A percentile compares a stretch with the other conserved stretches of the same genome.
Conservation (phyloP, 2,797 vertebrate genomes). For the Spatula clypeata region DNA sequence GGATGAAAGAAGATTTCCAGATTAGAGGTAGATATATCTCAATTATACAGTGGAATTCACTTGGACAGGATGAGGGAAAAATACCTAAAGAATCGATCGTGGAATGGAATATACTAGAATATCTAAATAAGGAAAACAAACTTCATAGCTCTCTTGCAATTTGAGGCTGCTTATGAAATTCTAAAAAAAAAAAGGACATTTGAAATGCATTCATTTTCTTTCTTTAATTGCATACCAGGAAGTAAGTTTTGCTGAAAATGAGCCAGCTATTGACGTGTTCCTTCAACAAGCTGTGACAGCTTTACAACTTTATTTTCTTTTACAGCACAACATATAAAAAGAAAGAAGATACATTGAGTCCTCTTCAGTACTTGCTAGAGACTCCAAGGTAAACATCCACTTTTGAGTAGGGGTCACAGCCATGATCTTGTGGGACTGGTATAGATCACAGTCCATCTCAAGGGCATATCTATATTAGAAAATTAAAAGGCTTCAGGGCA, state of each 20-base stretch:
- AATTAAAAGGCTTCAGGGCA: not conserved
- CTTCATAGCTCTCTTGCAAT: slow-evolving; percentile 23
- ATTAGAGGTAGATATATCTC: not conserved
- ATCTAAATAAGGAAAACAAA: slow-evolving; percentile 26
- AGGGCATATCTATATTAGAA: not conserved
- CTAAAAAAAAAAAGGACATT: slow-evolving; percentile 33
- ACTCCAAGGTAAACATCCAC: slow-evolving; percentile 6
- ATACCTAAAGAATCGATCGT: slow-evolving; percentile 8
- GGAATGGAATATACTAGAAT: not conserved
- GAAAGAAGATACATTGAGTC: slow-evolving; percentile 68
- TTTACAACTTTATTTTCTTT: slow-evolving; percentile 55
- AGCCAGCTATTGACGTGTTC: slow-evolving; percentile 12
- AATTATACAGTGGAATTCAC: not conserved
- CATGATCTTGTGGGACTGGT: not conserved
- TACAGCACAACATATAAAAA: slow-evolving; percentile 67
- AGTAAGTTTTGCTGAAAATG: slow-evolving; percentile 23
- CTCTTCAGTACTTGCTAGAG: slow-evolving; percentile 30
- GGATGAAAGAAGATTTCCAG: not conserved
- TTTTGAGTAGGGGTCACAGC: not conserved
- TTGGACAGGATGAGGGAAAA: slow-evolving; percentile 3
- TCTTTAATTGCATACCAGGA: slow-evolving; percentile 37
- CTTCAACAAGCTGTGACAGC: not conserved
- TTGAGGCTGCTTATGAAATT: slow-evolving; percentile 20
- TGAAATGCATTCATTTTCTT: slow-evolving; percentile 58
- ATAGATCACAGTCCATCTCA: fast-evolving